These are phyloP conservation scores for Ctenosaura bakeri DNA, from an alignment of 2,797 vertebrate genomes.

Conservation along the genomic window DNA sequence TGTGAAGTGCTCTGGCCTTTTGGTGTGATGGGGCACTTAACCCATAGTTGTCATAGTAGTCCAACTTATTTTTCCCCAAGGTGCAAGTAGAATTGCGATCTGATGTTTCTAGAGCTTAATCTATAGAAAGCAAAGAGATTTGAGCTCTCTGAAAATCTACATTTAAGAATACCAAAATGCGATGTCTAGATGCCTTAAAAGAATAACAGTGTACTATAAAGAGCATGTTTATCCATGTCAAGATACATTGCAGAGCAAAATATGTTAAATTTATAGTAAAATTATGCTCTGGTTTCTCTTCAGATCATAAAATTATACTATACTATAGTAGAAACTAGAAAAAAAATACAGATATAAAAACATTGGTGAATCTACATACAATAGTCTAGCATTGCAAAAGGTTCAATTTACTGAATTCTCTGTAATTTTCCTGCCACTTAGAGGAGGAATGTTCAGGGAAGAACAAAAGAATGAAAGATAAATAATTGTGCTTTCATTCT, in stretches of 20 bases:
- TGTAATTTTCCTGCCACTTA: slow-evolving; percentile 33
- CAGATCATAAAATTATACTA: no score
- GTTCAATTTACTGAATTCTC: slow-evolving; percentile 19
- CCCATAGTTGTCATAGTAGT: background rate
- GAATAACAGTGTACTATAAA: background rate
- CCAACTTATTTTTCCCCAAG: background rate
- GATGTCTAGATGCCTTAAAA: background rate
- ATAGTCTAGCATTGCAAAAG: slow-evolving; percentile 15
- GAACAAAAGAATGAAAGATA: slow-evolving; percentile 41
- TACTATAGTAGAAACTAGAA: slow-evolving; percentile 1
- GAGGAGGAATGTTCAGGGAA: background rate
- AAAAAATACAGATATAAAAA: slow-evolving; percentile 4
- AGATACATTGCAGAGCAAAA: slow-evolving; percentile 3
- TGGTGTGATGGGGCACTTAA: background rate
- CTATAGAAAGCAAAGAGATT: background rate
- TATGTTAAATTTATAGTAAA: slow-evolving; percentile 14
- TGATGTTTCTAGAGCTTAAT: background rate
- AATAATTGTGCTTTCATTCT: slow-evolving; percentile 19
- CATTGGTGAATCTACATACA: background rate
- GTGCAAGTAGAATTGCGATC: background rate
- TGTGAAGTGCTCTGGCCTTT: background rate
- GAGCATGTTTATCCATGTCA: background rate
- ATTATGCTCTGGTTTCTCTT: no score
- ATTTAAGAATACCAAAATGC: no score
- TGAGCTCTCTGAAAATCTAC: no score